phyloP scores from a whole-genome alignment of 2,797 vertebrate genomes.

The Macrochelys suwanniensis region DNA sequence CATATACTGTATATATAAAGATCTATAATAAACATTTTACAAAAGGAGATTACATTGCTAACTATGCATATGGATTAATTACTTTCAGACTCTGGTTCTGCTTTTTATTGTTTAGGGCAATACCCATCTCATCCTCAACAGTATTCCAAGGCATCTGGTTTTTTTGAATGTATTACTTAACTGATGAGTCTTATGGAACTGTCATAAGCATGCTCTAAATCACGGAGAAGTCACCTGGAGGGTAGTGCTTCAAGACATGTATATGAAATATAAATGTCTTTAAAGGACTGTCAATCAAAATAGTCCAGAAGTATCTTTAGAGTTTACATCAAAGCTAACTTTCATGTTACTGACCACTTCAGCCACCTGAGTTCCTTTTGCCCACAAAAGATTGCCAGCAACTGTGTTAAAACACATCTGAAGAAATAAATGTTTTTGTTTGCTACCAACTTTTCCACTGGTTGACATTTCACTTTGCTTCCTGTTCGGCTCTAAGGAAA shows the following conservation, averaged over 20 bases:
- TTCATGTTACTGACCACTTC: neutral
- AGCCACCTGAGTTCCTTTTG: neutral
- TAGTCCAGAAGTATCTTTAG: conserved; percentile 26
- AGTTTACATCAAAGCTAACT: neutral
- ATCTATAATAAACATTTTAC: conserved; percentile 68
- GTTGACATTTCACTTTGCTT: conserved; percentile 27
- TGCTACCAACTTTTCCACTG: neutral
- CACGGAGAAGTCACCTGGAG: conserved; percentile 13
- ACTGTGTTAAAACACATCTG: conserved; percentile 31
- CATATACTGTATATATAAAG: conserved; percentile 46
- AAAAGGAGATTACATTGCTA: conserved; percentile 60
- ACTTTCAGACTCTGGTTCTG: conserved; percentile 55
- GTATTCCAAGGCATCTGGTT: conserved; percentile 2
- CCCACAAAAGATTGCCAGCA: neutral
- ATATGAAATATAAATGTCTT: conserved; percentile 27
- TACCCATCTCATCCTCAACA: conserved; percentile 27
- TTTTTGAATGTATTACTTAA: neutral
- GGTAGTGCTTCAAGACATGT: neutral
- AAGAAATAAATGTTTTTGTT: conserved; percentile 48
- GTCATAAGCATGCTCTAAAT: neutral
- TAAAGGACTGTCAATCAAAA: conserved; percentile 24
- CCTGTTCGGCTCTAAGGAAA: conserved; percentile 19
- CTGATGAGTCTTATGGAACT: neutral
- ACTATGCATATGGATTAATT: conserved; percentile 60
- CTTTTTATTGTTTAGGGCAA: conserved; percentile 36